Percentiles rank a stretch among this genome's conserved stretches.
These are phyloP conservation scores for Xestoiulus laeticollis DNA, from an alignment of 2,888 invertebrate species.

Conservation along the genomic window DNA sequence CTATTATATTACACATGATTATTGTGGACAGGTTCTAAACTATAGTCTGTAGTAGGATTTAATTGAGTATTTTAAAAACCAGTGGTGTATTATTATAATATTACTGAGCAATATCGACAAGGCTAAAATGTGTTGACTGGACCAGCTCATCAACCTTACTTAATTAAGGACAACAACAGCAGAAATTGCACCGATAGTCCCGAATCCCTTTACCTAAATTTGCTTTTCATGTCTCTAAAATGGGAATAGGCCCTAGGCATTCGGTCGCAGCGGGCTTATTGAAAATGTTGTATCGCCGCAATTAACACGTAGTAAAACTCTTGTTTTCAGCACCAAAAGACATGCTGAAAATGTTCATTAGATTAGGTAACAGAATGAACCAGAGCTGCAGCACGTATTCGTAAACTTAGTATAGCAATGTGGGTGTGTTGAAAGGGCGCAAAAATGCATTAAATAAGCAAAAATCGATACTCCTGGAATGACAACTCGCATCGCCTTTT, in stretches of 20 bases:
- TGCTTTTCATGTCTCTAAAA: not conserved
- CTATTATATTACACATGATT: too few relatives aligned
- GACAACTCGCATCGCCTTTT: not conserved
- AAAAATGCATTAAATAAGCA: slow-evolving; percentile 35
- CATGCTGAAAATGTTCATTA: slow-evolving; percentile 1
- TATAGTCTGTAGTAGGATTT: too few relatives aligned
- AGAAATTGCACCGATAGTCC: not conserved
- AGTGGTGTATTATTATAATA: too few relatives aligned
- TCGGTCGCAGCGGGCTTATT: not conserved
- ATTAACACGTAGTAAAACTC: not conserved
- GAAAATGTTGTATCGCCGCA: not conserved
- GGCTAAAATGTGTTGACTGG: not conserved
- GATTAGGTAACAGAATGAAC: slow-evolving; percentile 3
- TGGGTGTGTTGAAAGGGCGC: not conserved
- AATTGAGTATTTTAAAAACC: too few relatives aligned
- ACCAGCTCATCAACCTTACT: not conserved
- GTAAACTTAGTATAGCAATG: not conserved
- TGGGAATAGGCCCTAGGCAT: not conserved
- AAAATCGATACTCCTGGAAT: slow-evolving; percentile 37
- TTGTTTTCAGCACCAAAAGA: not conserved
- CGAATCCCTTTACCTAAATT: not conserved
- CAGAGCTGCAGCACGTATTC: not conserved
- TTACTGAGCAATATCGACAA: too few relatives aligned
- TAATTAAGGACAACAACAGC: not conserved
- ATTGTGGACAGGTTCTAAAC: too few relatives aligned